phyloP scores from a whole-genome alignment of 2,113 vertebrate genomes.

The Paramormyrops kingsleyae region DNA sequence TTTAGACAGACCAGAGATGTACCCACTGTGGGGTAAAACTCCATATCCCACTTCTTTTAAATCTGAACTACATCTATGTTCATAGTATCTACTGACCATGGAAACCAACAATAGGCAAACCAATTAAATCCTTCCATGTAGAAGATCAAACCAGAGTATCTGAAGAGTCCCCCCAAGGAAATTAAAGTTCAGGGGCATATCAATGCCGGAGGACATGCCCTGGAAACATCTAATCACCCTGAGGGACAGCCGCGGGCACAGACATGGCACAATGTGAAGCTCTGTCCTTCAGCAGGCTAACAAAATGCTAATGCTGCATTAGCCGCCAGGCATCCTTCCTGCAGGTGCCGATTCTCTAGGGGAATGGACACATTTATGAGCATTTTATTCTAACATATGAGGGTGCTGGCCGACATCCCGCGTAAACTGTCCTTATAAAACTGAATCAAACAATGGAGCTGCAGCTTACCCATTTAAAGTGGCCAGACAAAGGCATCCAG shows the following conservation, averaged over 20 bases:
- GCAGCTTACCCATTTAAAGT: neutral
- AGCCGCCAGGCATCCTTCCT: conserved; percentile 13
- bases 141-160: neutral
- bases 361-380: conserved; percentile 28
- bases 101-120: neutral
- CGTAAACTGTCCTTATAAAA: conserved; percentile 24
- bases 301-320: conserved; percentile 24
- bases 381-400: conserved; percentile 28
- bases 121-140: neutral
- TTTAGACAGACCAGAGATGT: neutral
- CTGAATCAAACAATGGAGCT: conserved; percentile 1
- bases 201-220: neutral
- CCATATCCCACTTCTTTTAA: neutral
- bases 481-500: neutral
- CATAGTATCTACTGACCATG: neutral
- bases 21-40: neutral
- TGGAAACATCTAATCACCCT: neutral
- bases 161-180: neutral
- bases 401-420: conserved; percentile 11
- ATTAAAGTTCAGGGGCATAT: neutral
- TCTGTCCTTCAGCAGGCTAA: conserved; percentile 22
- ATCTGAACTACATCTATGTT: neutral
- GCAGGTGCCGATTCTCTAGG: conserved; percentile 24
- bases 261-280: conserved; percentile 3
- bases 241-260: neutral